Percentiles rank a stretch among this genome's conserved stretches.
These are phyloP conservation scores for Cerceris ruficornis DNA, from an alignment of 2,888 invertebrate species.

Conservation along the genomic window DNA sequence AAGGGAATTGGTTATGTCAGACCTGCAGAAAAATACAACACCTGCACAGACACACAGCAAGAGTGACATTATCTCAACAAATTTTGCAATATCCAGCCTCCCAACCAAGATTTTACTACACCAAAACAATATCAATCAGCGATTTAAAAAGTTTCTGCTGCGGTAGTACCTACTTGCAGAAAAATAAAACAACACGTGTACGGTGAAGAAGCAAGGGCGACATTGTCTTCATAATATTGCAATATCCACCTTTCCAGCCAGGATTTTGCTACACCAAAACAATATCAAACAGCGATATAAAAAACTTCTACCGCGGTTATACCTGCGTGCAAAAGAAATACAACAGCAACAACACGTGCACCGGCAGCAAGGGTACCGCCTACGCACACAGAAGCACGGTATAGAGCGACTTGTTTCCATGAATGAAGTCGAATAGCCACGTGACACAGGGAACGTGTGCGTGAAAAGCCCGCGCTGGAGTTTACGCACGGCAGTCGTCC, in stretches of 20 bases:
- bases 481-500: conserved; percentile 16
- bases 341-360: conserved; percentile 1
- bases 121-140: too few species aligned
- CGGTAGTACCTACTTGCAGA: too few species aligned
- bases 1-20: too few species aligned
- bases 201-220: too few species aligned
- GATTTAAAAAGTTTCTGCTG: too few species aligned
- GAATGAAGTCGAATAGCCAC: conserved; percentile 67
- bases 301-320: not conserved
- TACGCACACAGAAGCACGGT: conserved; percentile 14
- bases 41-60: not conserved
- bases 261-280: too few species aligned
- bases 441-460: conserved; percentile 36
- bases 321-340: not conserved
- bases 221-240: too few species aligned
- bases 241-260: too few species aligned
- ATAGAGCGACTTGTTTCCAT: conserved; percentile 54
- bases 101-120: too few species aligned
- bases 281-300: not conserved
- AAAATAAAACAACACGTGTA: too few species aligned
- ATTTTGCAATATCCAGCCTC: too few species aligned
- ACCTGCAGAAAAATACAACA: not conserved
- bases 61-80: not conserved
- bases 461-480: conserved; percentile 45
- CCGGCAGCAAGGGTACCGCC: conserved; percentile 1